Evolutionary conservation across 2,888 invertebrate species (phyloP), one percentile per base, ranked within the genome.

Genomic region (Hypsopygia costalis): DNA sequence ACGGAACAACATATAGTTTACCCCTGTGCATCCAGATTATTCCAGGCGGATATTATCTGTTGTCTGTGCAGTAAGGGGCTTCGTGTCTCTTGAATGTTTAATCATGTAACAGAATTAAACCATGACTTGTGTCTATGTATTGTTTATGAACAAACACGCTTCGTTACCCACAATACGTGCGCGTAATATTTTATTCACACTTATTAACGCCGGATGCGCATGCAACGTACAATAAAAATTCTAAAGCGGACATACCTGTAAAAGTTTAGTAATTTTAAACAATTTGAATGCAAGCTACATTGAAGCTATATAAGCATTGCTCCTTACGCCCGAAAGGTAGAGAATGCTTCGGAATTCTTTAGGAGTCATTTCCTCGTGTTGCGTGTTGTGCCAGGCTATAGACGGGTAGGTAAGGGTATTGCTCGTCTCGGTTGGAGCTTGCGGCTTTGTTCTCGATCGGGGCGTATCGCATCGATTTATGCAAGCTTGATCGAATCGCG

Each of bases 401-500:
- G 25, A 7, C 33, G 11, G 30, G 54, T 46, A 58, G 51, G 49
- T 47, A 46, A 49, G 55, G 55, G 61, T 56, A 58, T 62, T 61
- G 67, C 68, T 63, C 68, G 68, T 69, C 75, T 72, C 64, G 59
- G 69, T 45, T 46, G 40, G 48, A 43, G 59, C 70, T 70, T 71
- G 80, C 73, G 83, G 82, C 85, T 85, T 86, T 85, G 83, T 86
- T 80, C 79, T 58, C 71, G 73, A 79, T 75, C 73, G 67, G 65
- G 69, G 70, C 81, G 78, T 82, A 83, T 81, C 82, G 79, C 77
- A 82, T 86, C 82, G 82, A 86, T 86, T 85, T 81, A 81, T 83
- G 79, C 82, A 81, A 72, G 85, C 81, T 71, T 81, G 81, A 83
- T 85, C 80, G 79, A 81, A 79, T 78, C 78, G 66, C 66, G 58